Percentiles rank a stretch among this genome's conserved stretches.
Evolutionary conservation across 1,140 invertebrate genomes (phyloP).

Genomic region (Coboldia fuscipes): DNA sequence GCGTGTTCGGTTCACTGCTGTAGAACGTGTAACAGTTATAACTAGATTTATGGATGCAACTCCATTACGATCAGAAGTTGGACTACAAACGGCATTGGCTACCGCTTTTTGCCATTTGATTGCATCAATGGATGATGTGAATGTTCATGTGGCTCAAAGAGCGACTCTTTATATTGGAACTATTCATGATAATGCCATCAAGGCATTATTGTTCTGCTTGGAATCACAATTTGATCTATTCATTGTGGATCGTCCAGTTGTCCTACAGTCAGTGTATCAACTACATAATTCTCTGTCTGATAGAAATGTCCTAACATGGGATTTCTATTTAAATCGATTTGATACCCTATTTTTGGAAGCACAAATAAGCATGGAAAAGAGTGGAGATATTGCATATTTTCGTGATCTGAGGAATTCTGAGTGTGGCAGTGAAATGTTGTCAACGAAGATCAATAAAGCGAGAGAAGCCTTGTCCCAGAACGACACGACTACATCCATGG

Average conservation of each 20-base stretch:
- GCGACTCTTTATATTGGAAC: constrained; percentile 84
- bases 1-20: constrained; percentile 76
- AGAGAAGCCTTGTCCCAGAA: constrained; percentile 67
- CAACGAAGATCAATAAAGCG: constrained; percentile 71
- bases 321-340: constrained; percentile 95
- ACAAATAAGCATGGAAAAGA: constrained; percentile 71
- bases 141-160: constrained; percentile 83
- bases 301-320: constrained; percentile 81
- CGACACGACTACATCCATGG: constrained; percentile 26
- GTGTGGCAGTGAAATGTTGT: constrained; percentile 67
- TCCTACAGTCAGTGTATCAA: constrained; percentile 78
- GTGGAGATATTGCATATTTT: constrained; percentile 55
- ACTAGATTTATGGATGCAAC: constrained; percentile 82
- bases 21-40: constrained; percentile 80
- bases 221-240: constrained; percentile 87
- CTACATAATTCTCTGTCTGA: constrained; percentile 84
- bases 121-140: constrained; percentile 87
- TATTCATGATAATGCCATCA: constrained; percentile 67
- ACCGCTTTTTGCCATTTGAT: constrained; percentile 95
- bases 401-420: constrained; percentile 81
- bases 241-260: constrained; percentile 89
- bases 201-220: constrained; percentile 67
- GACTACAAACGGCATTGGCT: constrained; percentile 80
- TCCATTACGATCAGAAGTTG: constrained; percentile 57
- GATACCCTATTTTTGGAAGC: constrained; percentile 90